A percentile compares a stretch with the other conserved stretches of the same genome.
Evolutionary conservation across 2,797 vertebrate genomes (phyloP).

Genomic region (Betta splendens): DNA sequence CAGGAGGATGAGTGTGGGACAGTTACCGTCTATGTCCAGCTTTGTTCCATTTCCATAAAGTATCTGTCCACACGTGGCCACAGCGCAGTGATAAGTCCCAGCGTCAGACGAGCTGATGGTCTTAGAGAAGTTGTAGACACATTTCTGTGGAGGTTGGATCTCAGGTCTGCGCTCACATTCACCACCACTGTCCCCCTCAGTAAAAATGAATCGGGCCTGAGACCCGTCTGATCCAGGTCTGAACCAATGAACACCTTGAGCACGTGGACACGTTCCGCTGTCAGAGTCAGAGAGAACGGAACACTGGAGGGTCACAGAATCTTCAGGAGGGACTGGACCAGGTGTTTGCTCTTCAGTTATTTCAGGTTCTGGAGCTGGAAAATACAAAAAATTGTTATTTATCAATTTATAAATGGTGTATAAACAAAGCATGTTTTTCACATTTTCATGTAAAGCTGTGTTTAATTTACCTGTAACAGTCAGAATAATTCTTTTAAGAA

Average conservation of each 20-base stretch:
- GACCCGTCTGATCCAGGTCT: conserved; percentile 11
- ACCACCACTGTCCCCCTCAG: background rate
- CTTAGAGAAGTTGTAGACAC: conserved; percentile 34
- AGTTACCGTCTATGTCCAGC: conserved; percentile 38
- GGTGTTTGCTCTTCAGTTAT: too few relatives aligned
- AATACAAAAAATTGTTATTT: background rate
- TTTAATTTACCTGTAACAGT: conserved; percentile 35
- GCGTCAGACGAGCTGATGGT: conserved; percentile 34
- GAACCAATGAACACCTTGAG: conserved; percentile 34
- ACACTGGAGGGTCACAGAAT: conserved; percentile 30
- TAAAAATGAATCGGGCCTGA: background rate
- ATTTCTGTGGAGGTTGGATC: conserved; percentile 23
- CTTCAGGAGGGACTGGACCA: background rate
- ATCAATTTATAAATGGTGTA: too few relatives aligned
- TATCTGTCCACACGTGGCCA: conserved; percentile 56
- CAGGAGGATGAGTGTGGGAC: too few relatives aligned
- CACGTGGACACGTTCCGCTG: conserved; percentile 1
- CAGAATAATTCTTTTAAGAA: conserved; percentile 22
- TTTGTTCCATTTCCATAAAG: conserved; percentile 48
- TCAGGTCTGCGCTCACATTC: conserved; percentile 7
- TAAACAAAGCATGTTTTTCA: too few relatives aligned
- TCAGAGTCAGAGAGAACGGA: conserved; percentile 16
- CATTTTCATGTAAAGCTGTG: too few relatives aligned
- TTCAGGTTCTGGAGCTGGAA: too few relatives aligned
- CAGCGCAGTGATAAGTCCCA: conserved; percentile 58